These are phyloP conservation scores for Chelon labrosus DNA, from an alignment of 2,797 vertebrate genomes.

Conservation along the genomic window DNA sequence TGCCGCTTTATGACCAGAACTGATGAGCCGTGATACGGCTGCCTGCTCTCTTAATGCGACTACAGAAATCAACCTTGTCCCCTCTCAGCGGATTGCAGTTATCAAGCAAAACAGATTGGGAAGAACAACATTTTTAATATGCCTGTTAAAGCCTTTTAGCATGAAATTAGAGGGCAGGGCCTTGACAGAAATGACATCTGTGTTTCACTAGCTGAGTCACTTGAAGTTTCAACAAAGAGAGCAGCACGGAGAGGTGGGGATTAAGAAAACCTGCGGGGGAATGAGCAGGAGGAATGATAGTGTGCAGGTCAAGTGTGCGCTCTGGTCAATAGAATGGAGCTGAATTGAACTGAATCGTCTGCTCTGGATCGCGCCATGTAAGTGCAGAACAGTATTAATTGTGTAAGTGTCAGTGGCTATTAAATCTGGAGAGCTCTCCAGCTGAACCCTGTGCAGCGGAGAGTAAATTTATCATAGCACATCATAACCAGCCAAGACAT, in stretches of 20 bases:
- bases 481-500: neutral
- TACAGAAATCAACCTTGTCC: conserved; percentile 51
- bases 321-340: conserved; percentile 19
- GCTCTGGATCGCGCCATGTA: conserved; percentile 11
- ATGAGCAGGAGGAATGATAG: neutral
- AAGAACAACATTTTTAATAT: conserved; percentile 39
- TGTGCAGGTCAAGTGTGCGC: conserved; percentile 28
- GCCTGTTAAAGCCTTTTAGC: conserved; percentile 31
- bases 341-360: conserved; percentile 24
- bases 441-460: neutral
- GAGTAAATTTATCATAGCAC: conserved; percentile 11
- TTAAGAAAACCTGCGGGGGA: neutral
- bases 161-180: conserved; percentile 46
- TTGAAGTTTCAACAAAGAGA: conserved; percentile 15
- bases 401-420: conserved; percentile 8
- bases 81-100: conserved; percentile 31
- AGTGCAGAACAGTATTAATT: conserved; percentile 35
- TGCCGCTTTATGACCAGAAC: conserved; percentile 69
- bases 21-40: conserved; percentile 70
- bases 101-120: conserved; percentile 45
- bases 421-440: conserved; percentile 24
- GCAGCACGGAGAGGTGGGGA: neutral
- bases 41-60: conserved; percentile 58
- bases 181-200: conserved; percentile 6
- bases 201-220: conserved; percentile 4